Percentiles rank a stretch among this genome's conserved stretches.
These are phyloP conservation scores for Masticophis lateralis DNA, from an alignment of 2,797 vertebrate genomes.

Conservation along the genomic window DNA sequence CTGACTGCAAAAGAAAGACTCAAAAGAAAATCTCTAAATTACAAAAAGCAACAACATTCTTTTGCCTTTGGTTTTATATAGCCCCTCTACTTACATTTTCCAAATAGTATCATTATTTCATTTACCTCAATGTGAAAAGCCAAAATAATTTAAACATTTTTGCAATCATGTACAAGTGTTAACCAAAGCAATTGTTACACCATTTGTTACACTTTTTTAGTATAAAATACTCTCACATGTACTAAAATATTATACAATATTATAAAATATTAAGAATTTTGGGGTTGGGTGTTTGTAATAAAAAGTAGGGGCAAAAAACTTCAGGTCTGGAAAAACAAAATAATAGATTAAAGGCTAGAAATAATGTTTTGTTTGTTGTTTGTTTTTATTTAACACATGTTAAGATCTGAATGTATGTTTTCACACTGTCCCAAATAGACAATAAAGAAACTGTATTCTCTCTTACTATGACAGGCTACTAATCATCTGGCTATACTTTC, in stretches of 20 bases:
- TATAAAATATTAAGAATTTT: neutral
- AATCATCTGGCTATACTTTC: neutral
- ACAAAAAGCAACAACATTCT: neutral
- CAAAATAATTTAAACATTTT: neutral
- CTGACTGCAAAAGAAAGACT: neutral
- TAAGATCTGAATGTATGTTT: neutral
- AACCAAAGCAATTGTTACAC: neutral
- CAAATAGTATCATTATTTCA: neutral
- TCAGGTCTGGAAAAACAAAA: neutral
- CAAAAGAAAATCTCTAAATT: neutral
- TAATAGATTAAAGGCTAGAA: neutral
- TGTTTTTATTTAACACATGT: neutral
- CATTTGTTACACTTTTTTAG: constrained; percentile 11
- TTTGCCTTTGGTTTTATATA: neutral
- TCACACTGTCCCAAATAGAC: neutral
- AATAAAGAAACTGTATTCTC: neutral
- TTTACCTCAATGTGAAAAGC: neutral
- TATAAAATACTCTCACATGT: neutral
- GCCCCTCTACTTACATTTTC: neutral
- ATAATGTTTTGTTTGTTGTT: neutral
- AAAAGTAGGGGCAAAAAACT: neutral
- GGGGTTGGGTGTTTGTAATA: neutral
- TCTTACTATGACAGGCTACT: neutral
- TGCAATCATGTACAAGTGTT: neutral
- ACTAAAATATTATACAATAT: neutral